These are phyloP conservation scores for Scomber japonicus DNA, from an alignment of 2,113 vertebrate genomes.

Conservation along the genomic window DNA sequence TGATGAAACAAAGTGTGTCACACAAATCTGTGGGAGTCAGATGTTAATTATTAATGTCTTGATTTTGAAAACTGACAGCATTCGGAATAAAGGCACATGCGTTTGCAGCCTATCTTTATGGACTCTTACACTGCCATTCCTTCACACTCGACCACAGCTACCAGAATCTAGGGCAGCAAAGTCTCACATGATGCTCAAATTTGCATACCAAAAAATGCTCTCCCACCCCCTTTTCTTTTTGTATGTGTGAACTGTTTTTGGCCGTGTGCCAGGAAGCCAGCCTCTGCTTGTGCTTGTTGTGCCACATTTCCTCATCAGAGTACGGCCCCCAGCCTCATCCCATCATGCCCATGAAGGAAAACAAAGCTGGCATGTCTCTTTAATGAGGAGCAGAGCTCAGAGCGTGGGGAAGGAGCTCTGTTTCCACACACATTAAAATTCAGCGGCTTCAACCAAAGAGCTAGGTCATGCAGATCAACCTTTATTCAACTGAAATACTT, in stretches of 20 bases:
- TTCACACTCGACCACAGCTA: conserved; percentile 64
- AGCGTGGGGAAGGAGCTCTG: conserved; percentile 73
- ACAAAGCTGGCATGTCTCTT: conserved; percentile 88
- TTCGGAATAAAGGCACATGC: conserved; percentile 56
- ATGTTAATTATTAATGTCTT: conserved; percentile 78
- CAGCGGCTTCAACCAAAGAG: conserved; percentile 67
- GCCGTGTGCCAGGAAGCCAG: conserved; percentile 77
- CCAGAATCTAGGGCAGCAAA: conserved; percentile 82
- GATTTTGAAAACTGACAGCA: conserved; percentile 70
- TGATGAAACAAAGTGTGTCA: conserved; percentile 83
- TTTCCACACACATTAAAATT: conserved; percentile 81
- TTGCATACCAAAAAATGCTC: conserved; percentile 81
- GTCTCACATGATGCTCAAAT: conserved; percentile 82
- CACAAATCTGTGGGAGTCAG: conserved; percentile 65
- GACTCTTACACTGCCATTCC: conserved; percentile 61
- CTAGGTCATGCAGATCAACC: conserved; percentile 71
- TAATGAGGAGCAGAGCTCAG: conserved; percentile 83
- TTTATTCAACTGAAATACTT: conserved; percentile 60
- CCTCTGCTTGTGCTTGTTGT: conserved; percentile 82
- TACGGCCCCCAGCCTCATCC: conserved; percentile 75
- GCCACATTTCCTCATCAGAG: conserved; percentile 84
- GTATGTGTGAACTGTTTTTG: conserved; percentile 75
- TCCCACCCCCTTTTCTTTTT: conserved; percentile 59
- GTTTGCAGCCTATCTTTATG: conserved; percentile 54
- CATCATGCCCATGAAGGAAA: conserved; percentile 84